Evolutionary conservation across 2,113 vertebrate species (phyloP), one percentile per base, ranked within the genome.

Genomic region (Lasiurus borealis): DNA sequence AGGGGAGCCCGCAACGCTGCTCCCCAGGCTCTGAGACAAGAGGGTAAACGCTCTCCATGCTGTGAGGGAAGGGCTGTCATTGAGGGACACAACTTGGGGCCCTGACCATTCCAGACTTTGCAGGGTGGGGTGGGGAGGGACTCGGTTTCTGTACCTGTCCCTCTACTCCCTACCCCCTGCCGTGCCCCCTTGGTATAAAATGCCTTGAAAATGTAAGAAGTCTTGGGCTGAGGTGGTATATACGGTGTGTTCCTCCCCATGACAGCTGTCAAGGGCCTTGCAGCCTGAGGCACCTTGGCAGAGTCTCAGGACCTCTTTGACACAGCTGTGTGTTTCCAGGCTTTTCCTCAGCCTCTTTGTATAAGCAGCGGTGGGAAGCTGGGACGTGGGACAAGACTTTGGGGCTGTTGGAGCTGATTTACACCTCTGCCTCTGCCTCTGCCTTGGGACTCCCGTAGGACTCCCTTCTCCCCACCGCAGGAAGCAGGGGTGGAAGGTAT

Each of bases 31-130:
- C 76, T 52, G 64, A 27, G 46, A 19, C n/a, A 46, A 40, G 44
- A 3, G 0, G 29, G 73, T 0, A 9, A 21, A 48, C 0, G 1
- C 75, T 5, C 8, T 66, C 34, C 48, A 15, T 18, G 0, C 0
- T 3, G 29, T 5, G 8, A 19, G 52, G n/a, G 14, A 11, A 59
- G 50, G 62, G 44, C 78, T 31, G 8, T 48, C 0, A 4, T 19
- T 2, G 2, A n/a, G 16, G 54, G 36, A 31, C 62, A 34, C 5
- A 1, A 6, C 13, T 31, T 23, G 18, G 44, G 68, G 29, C 34
- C 6, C 29, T 52, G 50, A n/a, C 3, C 78, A 29, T 78, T 50
- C 40, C 16, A 23, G 4, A 46, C 12, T 44, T 62, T 72, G 13
- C 80, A 34, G 19, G 11, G 12, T 15, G 1, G 1, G 16, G 6